Conservation (phyloP, 2,888 invertebrate species). For the Hipparchia semele region DNA sequence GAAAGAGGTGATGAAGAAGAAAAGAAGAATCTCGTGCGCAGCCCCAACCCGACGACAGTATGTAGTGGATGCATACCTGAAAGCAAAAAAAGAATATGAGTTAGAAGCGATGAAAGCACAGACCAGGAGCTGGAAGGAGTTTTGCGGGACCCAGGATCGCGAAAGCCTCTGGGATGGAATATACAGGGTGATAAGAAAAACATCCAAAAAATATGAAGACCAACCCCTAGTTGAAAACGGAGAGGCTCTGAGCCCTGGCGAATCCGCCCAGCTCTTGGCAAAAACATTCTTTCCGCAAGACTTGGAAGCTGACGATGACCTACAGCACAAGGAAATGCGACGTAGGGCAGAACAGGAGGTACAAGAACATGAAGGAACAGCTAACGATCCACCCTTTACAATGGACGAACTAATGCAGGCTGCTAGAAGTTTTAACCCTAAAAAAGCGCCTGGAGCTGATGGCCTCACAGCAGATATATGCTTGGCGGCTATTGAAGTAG, state of each 20-base stretch:
- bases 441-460: conserved; percentile 35
- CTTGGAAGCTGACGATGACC: neutral
- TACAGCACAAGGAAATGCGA: neutral
- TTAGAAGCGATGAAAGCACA: neutral
- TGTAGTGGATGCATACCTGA: neutral
- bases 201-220: no score
- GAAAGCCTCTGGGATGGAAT: neutral
- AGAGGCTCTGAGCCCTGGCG: neutral
- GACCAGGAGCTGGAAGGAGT: neutral
- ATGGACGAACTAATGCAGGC: neutral
- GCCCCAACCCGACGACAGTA: neutral
- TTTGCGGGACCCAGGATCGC: neutral
- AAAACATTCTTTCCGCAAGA: conserved; percentile 3
- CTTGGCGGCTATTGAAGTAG: neutral
- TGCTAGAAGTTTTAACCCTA: conserved; percentile 22
- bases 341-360: neutral
- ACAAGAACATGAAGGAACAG: no score
- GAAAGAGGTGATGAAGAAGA: neutral
- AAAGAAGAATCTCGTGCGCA: neutral
- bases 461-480: conserved; percentile 24
- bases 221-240: neutral
- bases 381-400: neutral
- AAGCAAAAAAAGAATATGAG: neutral
- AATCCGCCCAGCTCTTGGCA: neutral
- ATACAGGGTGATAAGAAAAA: no score